These are phyloP conservation scores for Popillia japonica DNA, from an alignment of 1,140 invertebrate species.

Conservation along the genomic window DNA sequence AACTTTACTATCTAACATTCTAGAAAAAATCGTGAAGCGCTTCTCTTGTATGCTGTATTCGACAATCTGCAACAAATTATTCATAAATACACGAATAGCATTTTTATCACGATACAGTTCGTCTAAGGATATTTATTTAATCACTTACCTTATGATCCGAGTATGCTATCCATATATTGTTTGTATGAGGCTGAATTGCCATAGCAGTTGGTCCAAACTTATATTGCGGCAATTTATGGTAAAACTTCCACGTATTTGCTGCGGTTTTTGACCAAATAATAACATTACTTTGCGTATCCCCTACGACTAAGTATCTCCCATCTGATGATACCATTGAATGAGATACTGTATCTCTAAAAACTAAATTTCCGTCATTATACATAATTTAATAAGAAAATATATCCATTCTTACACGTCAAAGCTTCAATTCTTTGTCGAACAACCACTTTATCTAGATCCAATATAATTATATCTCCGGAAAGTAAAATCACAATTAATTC, in stretches of 20 bases:
- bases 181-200: conserved; percentile 65
- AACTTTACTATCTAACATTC: conserved; percentile 61
- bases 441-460: conserved; percentile 42
- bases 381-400: too few species aligned
- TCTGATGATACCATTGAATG: conserved; percentile 66
- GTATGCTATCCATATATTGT: conserved; percentile 72
- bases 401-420: neutral
- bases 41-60: conserved; percentile 71
- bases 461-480: conserved; percentile 50
- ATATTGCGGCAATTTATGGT: conserved; percentile 72
- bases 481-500: conserved; percentile 51
- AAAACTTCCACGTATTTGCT: conserved; percentile 61
- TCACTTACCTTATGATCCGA: conserved; percentile 73
- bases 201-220: conserved; percentile 71
- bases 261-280: conserved; percentile 66
- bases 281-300: conserved; percentile 68
- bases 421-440: conserved; percentile 8
- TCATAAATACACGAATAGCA: neutral
- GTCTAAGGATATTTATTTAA: conserved; percentile 41
- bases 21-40: conserved; percentile 67
- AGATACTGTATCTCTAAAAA: conserved; percentile 60
- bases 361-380: conserved; percentile 33
- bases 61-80: conserved; percentile 64
- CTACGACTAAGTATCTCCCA: conserved; percentile 69
- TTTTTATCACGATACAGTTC: too few species aligned